Conservation (phyloP, 2,888 invertebrate species). For the Dexiosoma caninum region DNA sequence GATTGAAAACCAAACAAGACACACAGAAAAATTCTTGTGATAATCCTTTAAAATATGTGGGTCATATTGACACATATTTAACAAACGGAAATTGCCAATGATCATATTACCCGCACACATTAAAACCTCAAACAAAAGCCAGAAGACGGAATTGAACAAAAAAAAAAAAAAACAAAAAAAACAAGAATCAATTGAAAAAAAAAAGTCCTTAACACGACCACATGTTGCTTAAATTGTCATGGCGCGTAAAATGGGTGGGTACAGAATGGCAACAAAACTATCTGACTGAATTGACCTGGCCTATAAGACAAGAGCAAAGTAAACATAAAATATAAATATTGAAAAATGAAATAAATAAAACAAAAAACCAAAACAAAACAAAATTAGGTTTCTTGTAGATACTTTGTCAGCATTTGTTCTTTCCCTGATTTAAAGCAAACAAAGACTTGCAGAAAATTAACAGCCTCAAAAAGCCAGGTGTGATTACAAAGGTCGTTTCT, state of each 20-base stretch:
- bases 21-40: constrained; percentile 51
- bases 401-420: constrained; percentile 7
- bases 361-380: constrained; percentile 31
- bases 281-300: constrained; percentile 47
- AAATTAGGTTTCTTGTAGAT: constrained; percentile 46
- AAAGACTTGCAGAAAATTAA: constrained; percentile 43
- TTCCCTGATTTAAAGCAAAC: constrained; percentile 43
- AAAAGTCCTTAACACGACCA: constrained; percentile 58
- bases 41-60: constrained; percentile 67
- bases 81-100: constrained; percentile 62
- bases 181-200: background rate
- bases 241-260: constrained; percentile 63
- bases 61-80: constrained; percentile 65
- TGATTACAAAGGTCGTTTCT: constrained; percentile 59
- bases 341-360: constrained; percentile 11
- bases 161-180: no score
- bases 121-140: constrained; percentile 31
- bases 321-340: constrained; percentile 27
- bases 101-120: constrained; percentile 54
- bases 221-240: constrained; percentile 61
- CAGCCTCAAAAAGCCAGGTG: constrained; percentile 54
- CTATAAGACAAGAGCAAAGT: constrained; percentile 3
- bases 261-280: constrained; percentile 39
- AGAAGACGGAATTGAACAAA: constrained; percentile 38
- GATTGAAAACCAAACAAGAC: constrained; percentile 19